Evolutionary conservation across 1,140 invertebrate species (phyloP).

Genomic region (Potamilus streckersoni): DNA sequence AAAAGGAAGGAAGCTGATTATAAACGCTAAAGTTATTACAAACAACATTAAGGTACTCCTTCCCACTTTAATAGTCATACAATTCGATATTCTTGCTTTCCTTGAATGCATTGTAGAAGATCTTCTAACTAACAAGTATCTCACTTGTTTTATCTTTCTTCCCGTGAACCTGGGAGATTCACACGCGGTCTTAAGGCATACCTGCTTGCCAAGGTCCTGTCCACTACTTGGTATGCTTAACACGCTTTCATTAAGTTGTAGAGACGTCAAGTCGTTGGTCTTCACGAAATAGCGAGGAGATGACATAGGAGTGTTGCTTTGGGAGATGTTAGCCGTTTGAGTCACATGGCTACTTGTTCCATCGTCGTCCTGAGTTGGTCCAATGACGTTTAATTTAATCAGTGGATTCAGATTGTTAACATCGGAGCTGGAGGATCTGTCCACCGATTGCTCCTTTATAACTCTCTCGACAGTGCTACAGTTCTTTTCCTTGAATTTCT

Average conservation of each 20-base stretch:
- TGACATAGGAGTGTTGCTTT: too few relatives aligned
- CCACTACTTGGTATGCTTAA: neutral
- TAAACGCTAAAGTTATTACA: conserved; percentile 19
- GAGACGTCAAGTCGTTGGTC: neutral
- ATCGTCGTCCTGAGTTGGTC: too few relatives aligned
- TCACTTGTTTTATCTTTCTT: neutral
- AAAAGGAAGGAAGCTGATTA: conserved; percentile 29
- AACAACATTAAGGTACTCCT: conserved; percentile 29
- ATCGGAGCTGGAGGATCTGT: neutral
- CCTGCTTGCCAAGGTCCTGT: neutral
- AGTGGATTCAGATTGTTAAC: too few relatives aligned
- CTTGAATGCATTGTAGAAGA: conserved; percentile 1
- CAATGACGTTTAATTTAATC: too few relatives aligned
- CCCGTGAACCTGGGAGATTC: neutral
- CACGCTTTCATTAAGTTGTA: neutral
- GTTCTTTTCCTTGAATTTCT: conserved; percentile 4
- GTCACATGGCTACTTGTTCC: too few relatives aligned
- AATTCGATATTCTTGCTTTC: conserved; percentile 1
- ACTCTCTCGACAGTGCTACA: conserved; percentile 1
- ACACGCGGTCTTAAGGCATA: neutral
- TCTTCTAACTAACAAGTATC: conserved; percentile 4
- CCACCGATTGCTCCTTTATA: neutral
- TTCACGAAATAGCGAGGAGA: neutral
- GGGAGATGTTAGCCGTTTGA: too few relatives aligned
- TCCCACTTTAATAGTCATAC: conserved; percentile 4